Conservation (phyloP, 2,888 invertebrate species). For the Himalopsyche japonica region DNA sequence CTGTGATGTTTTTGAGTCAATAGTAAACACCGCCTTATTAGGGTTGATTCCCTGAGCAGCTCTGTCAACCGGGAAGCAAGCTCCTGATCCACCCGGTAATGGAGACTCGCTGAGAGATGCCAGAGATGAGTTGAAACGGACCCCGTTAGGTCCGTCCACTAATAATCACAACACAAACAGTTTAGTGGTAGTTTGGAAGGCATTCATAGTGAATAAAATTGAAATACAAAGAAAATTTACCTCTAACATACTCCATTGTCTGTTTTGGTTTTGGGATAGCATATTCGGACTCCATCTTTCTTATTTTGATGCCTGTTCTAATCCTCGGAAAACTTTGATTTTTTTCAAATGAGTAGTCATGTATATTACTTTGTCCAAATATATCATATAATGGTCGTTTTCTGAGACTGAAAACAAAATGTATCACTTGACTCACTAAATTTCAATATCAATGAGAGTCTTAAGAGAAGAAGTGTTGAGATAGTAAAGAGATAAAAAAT, state of each 20-base stretch:
- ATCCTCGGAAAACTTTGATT: constrained; percentile 67
- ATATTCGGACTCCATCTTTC: constrained; percentile 51
- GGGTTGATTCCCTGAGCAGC: constrained; percentile 62
- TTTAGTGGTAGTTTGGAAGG: neutral
- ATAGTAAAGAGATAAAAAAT: too few relatives aligned
- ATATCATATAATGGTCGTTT: constrained; percentile 11
- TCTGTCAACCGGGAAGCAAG: constrained; percentile 54
- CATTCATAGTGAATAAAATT: neutral
- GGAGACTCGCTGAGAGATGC: constrained; percentile 45
- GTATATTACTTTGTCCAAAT: constrained; percentile 3
- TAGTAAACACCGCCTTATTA: constrained; percentile 70
- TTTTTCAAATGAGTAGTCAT: constrained; percentile 58
- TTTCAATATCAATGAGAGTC: neutral
- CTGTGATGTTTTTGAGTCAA: constrained; percentile 66
- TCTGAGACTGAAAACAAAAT: constrained; percentile 15
- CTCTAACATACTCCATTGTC: constrained; percentile 58
- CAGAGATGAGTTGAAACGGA: constrained; percentile 58
- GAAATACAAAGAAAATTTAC: constrained; percentile 43
- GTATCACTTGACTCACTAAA: too few relatives aligned
- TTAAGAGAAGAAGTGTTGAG: too few relatives aligned
- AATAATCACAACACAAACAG: constrained; percentile 8
- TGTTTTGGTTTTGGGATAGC: constrained; percentile 52
- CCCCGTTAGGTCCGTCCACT: constrained; percentile 61
- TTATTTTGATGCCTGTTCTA: constrained; percentile 48
- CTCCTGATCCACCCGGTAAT: constrained; percentile 52